These are phyloP conservation scores for Eupithecia abbreviata DNA, from an alignment of 2,888 invertebrate species.

Conservation along the genomic window DNA sequence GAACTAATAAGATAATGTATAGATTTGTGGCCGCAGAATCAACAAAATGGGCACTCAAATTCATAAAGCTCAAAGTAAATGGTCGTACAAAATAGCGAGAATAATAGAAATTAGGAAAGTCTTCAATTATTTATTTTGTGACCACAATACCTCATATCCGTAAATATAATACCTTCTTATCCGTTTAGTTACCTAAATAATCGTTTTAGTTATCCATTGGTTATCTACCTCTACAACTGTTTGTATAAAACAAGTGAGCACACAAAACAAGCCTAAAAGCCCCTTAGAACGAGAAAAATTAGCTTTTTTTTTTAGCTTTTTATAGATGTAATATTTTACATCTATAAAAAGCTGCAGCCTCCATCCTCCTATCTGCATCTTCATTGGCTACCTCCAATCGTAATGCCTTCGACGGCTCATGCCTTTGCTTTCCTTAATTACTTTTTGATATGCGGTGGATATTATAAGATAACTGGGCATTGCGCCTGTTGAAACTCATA, in stretches of 20 bases:
- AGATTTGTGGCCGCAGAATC: not conserved
- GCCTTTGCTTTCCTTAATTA: constrained; percentile 46
- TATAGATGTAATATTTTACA: too few species aligned
- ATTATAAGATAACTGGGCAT: constrained; percentile 32
- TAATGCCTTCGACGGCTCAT: constrained; percentile 34
- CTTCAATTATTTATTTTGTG: not conserved
- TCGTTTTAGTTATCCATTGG: not conserved
- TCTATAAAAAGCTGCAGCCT: constrained; percentile 5
- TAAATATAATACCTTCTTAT: too few species aligned
- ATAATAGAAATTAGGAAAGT: not conserved
- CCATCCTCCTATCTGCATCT: not conserved
- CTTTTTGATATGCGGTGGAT: constrained; percentile 46
- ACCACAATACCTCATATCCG: not conserved
- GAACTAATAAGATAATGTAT: not conserved
- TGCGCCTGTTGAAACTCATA: not conserved
- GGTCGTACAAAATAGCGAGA: not conserved
- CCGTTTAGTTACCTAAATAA: not conserved
- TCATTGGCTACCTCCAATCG: constrained; percentile 14
- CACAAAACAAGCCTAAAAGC: constrained; percentile 1
- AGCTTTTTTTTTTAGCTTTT: too few species aligned
- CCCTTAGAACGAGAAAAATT: constrained; percentile 8
- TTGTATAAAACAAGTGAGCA: not conserved
- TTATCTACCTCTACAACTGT: not conserved
- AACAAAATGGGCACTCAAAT: not conserved
- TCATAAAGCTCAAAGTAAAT: not conserved